These are phyloP conservation scores for Cephus pulcher DNA, from an alignment of 2,888 invertebrate genomes.

Conservation along the genomic window DNA sequence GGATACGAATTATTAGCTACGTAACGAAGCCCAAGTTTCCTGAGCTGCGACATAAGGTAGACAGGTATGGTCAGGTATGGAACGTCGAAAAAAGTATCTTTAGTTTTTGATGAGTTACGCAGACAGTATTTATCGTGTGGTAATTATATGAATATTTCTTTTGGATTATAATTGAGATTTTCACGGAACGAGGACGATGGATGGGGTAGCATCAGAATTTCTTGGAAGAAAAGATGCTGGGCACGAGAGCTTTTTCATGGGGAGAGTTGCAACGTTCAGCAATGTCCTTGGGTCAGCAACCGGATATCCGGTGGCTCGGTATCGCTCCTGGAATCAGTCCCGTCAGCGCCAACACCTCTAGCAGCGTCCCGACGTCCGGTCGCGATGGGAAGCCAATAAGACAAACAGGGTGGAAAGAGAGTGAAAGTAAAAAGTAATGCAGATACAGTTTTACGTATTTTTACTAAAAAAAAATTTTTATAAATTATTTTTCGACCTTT, in stretches of 20 bases:
- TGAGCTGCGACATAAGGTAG: neutral
- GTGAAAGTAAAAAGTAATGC: neutral
- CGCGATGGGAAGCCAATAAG: constrained; percentile 7
- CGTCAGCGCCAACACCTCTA: constrained; percentile 49
- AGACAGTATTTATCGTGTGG: neutral
- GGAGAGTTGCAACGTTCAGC: neutral
- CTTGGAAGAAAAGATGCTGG: constrained; percentile 23
- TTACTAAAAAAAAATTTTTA: neutral
- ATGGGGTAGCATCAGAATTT: neutral
- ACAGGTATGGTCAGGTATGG: neutral
- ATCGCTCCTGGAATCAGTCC: constrained; percentile 61
- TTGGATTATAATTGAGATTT: neutral
- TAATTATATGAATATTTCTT: neutral
- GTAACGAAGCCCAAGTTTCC: neutral
- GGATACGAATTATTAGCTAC: neutral
- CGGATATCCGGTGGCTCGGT: constrained; percentile 55
- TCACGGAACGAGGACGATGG: neutral
- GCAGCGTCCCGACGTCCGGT: constrained; percentile 1
- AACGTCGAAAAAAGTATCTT: neutral
- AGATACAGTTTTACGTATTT: neutral
- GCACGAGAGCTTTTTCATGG: constrained; percentile 17
- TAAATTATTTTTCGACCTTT: neutral
- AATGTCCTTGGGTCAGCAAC: constrained; percentile 42
- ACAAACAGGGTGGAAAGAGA: constrained; percentile 10
- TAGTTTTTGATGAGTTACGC: neutral